These are phyloP conservation scores for Sebastes aleutianus DNA, from an alignment of 2,797 vertebrate genomes.

Conservation along the genomic window DNA sequence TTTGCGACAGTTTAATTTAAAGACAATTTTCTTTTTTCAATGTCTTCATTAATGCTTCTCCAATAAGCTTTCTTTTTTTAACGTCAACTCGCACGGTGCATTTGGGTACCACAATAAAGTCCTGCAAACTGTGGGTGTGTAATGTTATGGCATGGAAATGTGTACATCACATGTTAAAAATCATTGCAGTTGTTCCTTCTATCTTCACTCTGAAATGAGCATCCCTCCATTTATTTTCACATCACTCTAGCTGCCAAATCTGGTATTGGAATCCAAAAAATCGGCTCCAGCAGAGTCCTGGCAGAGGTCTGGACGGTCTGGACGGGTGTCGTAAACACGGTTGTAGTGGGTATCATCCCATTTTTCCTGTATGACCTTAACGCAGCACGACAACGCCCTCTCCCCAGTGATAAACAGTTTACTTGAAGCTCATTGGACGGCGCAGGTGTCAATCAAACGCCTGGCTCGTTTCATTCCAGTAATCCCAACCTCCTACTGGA, in stretches of 20 bases:
- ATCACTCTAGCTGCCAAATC: background rate
- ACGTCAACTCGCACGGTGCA: background rate
- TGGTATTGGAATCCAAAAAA: background rate
- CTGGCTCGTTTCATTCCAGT: slow-evolving; percentile 53
- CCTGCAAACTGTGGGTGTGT: background rate
- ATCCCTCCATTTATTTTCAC: background rate
- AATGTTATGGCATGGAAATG: background rate
- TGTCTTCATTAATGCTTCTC: background rate
- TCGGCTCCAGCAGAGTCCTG: background rate
- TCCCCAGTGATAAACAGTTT: background rate
- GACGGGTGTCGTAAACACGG: background rate
- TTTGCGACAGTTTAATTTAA: background rate
- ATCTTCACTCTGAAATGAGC: background rate
- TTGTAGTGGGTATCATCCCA: background rate
- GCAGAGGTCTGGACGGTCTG: background rate
- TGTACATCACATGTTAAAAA: background rate
- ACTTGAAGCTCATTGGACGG: slow-evolving; percentile 52
- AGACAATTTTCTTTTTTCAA: background rate
- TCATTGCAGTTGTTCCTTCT: background rate
- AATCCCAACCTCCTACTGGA: slow-evolving; percentile 52
- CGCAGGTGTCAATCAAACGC: slow-evolving; percentile 38
- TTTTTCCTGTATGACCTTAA: background rate
- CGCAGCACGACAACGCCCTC: slow-evolving; percentile 7
- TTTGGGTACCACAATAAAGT: background rate
- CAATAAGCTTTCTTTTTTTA: background rate